Evolutionary conservation across 2,888 invertebrate genomes (phyloP).

Genomic region (Sclerodermus sp.): DNA sequence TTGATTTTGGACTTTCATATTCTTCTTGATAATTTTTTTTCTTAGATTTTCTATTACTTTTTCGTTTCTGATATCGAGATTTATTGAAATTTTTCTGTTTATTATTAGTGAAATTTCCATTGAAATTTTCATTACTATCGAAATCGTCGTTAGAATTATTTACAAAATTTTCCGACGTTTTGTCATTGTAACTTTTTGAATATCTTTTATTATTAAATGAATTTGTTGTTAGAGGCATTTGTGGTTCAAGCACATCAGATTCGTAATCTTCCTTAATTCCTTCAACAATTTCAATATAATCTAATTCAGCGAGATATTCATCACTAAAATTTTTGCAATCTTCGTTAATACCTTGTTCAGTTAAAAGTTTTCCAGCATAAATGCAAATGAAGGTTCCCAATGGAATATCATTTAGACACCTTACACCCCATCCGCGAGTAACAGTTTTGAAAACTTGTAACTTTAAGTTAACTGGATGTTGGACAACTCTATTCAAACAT

Average conservation of each 20-base stretch:
- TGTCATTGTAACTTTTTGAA: slow-evolving; percentile 28
- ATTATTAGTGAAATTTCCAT: slow-evolving; percentile 48
- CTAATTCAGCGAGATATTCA: slow-evolving; percentile 95
- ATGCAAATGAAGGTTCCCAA: slow-evolving; percentile 93
- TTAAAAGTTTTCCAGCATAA: slow-evolving; percentile 91
- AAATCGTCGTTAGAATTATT: slow-evolving; percentile 52
- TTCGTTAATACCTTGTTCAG: slow-evolving; percentile 69
- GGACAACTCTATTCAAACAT: slow-evolving; percentile 93
- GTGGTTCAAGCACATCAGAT: slow-evolving; percentile 64
- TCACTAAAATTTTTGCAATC: slow-evolving; percentile 89
- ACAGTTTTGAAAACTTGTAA: slow-evolving; percentile 94
- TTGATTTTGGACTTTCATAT: slow-evolving; percentile 30
- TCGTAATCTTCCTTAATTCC: slow-evolving; percentile 79
- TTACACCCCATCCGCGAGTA: slow-evolving; percentile 94
- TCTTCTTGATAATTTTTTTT: slow-evolving; percentile 51
- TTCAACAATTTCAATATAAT: slow-evolving; percentile 94
- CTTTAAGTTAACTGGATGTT: slow-evolving; percentile 84
- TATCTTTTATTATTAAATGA: slow-evolving; percentile 21
- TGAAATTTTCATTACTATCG: too few species aligned
- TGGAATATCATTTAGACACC: slow-evolving; percentile 93
- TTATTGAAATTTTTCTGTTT: slow-evolving; percentile 29
- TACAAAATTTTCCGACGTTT: slow-evolving; percentile 22
- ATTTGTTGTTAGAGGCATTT: slow-evolving; percentile 23
- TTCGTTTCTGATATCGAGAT: slow-evolving; percentile 43
- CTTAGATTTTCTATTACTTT: slow-evolving; percentile 43